phyloP scores from a whole-genome alignment of 2,113 vertebrate species.

The Channa argus region DNA sequence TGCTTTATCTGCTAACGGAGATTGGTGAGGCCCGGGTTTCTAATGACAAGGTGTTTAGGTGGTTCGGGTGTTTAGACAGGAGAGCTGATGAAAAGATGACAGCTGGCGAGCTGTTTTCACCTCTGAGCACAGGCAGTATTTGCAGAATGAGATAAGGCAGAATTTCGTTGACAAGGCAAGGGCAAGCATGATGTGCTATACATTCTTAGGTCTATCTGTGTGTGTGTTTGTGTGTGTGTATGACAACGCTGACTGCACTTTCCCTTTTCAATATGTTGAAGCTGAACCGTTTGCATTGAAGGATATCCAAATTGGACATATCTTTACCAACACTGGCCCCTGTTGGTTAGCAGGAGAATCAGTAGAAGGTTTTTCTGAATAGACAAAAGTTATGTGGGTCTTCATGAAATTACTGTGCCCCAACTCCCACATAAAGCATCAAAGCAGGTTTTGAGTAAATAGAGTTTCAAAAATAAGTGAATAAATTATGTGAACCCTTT shows the following conservation, averaged over 20 bases:
- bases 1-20: slow-evolving; percentile 46
- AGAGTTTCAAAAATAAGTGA: too few species aligned
- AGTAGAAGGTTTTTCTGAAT: not conserved
- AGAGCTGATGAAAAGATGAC: slow-evolving; percentile 53
- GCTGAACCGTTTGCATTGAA: not conserved
- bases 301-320: not conserved
- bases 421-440: too few species aligned
- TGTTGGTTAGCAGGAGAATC: slow-evolving; percentile 15
- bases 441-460: too few species aligned
- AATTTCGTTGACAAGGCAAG: slow-evolving; percentile 68
- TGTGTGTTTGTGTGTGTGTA: slow-evolving; percentile 1
- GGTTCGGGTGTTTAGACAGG: slow-evolving; percentile 65
- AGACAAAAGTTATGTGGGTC: not conserved
- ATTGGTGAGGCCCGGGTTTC: slow-evolving; percentile 31
- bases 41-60: slow-evolving; percentile 46
- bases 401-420: too few species aligned
- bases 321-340: slow-evolving; percentile 71
- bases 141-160: slow-evolving; percentile 67
- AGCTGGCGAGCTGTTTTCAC: slow-evolving; percentile 57
- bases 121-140: slow-evolving; percentile 60
- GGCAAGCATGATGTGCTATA: slow-evolving; percentile 39
- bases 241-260: not conserved
- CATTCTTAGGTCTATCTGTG: slow-evolving; percentile 16
- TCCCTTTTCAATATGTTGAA: slow-evolving; percentile 29
- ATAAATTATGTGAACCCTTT: too few species aligned